These are phyloP conservation scores for Drosophila mimica DNA, from an alignment of 2,888 invertebrate genomes.

Conservation along the genomic window DNA sequence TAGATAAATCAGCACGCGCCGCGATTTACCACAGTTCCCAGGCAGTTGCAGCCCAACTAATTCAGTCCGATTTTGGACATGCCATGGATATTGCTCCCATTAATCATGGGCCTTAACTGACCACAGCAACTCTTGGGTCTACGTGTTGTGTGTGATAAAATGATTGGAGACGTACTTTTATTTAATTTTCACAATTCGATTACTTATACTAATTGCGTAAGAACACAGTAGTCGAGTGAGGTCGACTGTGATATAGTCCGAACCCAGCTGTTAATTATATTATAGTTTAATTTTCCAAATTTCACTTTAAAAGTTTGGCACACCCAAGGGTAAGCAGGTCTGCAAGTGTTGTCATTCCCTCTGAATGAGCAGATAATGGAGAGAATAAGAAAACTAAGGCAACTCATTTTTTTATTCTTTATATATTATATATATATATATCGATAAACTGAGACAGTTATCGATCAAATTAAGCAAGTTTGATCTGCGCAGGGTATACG, in stretches of 20 bases:
- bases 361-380: too few relatives aligned
- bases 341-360: too few relatives aligned
- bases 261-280: background rate
- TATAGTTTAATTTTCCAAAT: background rate
- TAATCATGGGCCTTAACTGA: conserved; percentile 30
- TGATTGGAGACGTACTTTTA: background rate
- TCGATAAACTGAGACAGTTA: background rate
- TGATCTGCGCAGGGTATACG: background rate
- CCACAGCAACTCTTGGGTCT: background rate
- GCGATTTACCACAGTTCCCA: conserved; percentile 53
- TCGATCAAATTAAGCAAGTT: background rate
- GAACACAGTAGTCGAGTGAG: background rate
- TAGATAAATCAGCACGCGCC: conserved; percentile 64
- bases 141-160: background rate
- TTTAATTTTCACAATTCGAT: conserved; percentile 7
- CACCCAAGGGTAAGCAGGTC: too few relatives aligned
- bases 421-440: too few relatives aligned
- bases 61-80: conserved; percentile 25
- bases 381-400: too few relatives aligned
- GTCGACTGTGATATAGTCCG: background rate
- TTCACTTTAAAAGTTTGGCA: too few relatives aligned
- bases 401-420: too few relatives aligned
- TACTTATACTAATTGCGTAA: background rate
- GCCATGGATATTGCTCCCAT: conserved; percentile 42
- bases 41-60: conserved; percentile 22